Evolutionary conservation across 2,888 invertebrate species (phyloP).

Genomic region (Tuberolachnus salignus): DNA sequence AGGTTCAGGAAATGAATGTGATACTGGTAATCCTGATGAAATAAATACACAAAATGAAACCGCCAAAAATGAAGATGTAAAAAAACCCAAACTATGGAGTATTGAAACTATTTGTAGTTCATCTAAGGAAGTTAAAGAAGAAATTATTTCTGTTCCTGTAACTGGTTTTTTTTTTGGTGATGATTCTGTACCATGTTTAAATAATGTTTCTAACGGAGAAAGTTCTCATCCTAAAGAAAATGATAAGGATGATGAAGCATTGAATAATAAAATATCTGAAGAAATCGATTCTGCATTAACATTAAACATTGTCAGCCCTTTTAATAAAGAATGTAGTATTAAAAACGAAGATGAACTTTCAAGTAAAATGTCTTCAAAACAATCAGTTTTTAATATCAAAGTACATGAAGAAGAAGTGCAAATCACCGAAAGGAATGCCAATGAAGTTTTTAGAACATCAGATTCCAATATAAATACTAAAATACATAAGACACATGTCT

Average conservation of each 20-base stretch:
- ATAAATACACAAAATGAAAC: slow-evolving; percentile 57
- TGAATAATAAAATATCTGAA: background rate
- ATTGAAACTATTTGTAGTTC: slow-evolving; percentile 60
- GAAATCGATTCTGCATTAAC: background rate
- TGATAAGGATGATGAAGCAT: background rate
- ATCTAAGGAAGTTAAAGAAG: slow-evolving; percentile 46
- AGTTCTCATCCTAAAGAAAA: background rate
- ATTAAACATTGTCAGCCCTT: background rate
- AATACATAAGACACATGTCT: background rate
- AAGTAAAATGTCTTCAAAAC: slow-evolving; percentile 29
- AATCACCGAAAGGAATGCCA: slow-evolving; percentile 42
- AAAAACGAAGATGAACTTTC: slow-evolving; percentile 5
- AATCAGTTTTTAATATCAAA: slow-evolving; percentile 51
- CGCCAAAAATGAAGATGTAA: slow-evolving; percentile 58
- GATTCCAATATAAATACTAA: background rate
- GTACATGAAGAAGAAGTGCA: slow-evolving; percentile 48
- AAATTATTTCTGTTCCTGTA: slow-evolving; percentile 45
- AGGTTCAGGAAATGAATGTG: slow-evolving; percentile 75
- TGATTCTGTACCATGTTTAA: slow-evolving; percentile 49
- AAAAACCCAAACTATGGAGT: slow-evolving; percentile 60
- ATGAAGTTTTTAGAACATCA: slow-evolving; percentile 39
- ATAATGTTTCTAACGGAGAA: slow-evolving; percentile 40
- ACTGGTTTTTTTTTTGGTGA: slow-evolving; percentile 47
- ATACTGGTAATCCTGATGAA: slow-evolving; percentile 72
- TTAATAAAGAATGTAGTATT: background rate